Percentiles rank a stretch among this genome's conserved stretches.
phyloP scores from a whole-genome alignment of 2,888 invertebrate species.

The Phalera bucephala region DNA sequence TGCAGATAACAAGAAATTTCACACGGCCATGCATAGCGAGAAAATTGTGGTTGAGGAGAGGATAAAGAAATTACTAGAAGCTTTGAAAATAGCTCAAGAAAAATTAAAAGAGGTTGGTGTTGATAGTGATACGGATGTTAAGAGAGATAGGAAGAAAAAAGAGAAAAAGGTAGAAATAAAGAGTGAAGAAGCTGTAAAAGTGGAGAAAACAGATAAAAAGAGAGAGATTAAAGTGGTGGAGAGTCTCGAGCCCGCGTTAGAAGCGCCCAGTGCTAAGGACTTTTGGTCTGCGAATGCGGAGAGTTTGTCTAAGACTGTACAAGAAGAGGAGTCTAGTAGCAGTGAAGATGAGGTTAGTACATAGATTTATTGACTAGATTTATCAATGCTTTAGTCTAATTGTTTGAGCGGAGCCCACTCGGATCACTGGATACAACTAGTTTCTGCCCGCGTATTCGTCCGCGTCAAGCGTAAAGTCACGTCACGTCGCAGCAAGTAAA shows the following conservation, averaged over 20 bases:
- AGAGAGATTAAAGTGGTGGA: slow-evolving; percentile 41
- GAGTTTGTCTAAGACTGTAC: slow-evolving; percentile 18
- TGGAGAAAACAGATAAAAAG: slow-evolving; percentile 10
- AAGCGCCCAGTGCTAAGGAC: slow-evolving; percentile 65
- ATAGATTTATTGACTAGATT: too few relatives aligned
- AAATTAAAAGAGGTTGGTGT: neutral
- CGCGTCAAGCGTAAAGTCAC: too few relatives aligned
- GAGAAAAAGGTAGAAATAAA: slow-evolving; percentile 21
- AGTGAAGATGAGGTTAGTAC: slow-evolving; percentile 71
- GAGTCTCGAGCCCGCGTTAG: slow-evolving; percentile 52
- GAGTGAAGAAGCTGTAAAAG: slow-evolving; percentile 18
- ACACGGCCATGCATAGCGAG: slow-evolving; percentile 64
- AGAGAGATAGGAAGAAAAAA: slow-evolving; percentile 11
- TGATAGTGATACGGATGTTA: neutral
- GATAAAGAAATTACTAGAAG: slow-evolving; percentile 46
- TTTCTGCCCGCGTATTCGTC: too few relatives aligned
- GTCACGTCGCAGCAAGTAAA: too few relatives aligned
- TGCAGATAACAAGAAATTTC: slow-evolving; percentile 56
- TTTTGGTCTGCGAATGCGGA: slow-evolving; percentile 55
- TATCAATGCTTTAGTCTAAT: too few relatives aligned
- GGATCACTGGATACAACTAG: too few relatives aligned
- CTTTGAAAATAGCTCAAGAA: slow-evolving; percentile 19
- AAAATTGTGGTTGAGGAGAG: slow-evolving; percentile 50
- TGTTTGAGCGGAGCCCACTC: too few relatives aligned
- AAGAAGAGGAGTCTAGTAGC: slow-evolving; percentile 54